Conservation (phyloP, 2,113 vertebrate genomes). For the Sebastes schlegelii region DNA sequence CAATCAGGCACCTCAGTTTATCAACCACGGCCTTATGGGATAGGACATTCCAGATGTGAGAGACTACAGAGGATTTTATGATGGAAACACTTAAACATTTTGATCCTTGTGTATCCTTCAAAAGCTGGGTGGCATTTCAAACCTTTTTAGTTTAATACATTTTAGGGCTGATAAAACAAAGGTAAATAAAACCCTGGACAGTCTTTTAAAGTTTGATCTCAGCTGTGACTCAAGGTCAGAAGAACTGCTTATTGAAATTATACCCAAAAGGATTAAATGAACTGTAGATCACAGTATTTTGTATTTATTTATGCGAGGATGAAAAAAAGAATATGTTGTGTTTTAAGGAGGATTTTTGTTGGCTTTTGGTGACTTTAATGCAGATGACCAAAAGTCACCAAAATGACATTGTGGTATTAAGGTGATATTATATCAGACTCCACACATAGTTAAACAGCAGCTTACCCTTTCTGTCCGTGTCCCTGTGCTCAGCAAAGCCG, state of each 20-base stretch:
- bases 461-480: conserved; percentile 70
- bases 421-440: background rate
- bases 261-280: background rate
- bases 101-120: conserved; percentile 44
- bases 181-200: background rate
- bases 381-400: background rate
- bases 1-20: conserved; percentile 51
- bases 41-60: conserved; percentile 39
- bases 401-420: background rate
- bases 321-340: background rate
- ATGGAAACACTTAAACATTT: conserved; percentile 19
- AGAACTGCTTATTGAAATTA: background rate
- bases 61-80: conserved; percentile 32
- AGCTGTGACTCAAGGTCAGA: background rate
- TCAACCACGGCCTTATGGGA: conserved; percentile 46
- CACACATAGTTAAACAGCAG: background rate
- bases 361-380: background rate
- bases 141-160: background rate
- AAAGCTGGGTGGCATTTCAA: conserved; percentile 15
- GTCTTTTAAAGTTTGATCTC: background rate
- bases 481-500: conserved; percentile 75
- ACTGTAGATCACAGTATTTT: background rate
- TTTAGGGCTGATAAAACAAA: background rate
- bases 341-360: background rate
- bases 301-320: background rate